Evolutionary conservation across 2,888 invertebrate genomes (phyloP), one percentile per base, ranked within the genome.

Genomic region (Aspidiotus rigidus): DNA sequence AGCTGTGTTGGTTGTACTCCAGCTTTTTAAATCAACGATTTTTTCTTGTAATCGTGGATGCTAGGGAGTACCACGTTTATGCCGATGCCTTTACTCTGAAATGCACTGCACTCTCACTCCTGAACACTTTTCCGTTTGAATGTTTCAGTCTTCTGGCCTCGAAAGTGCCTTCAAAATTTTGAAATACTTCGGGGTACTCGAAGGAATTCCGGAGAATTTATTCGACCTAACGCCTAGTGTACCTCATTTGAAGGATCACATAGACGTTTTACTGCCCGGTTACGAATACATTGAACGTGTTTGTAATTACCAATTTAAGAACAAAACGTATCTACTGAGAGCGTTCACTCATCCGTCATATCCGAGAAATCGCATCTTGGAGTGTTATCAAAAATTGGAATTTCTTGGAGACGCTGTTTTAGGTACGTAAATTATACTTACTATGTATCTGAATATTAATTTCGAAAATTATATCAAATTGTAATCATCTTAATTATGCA

Each of bases 331-430:
- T 76, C 81, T 99, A 7, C 77, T 97, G 16, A 94, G 91, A 85
- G 95, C 95, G 0, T 81, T 99, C 64, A 93, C 97, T 0, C 99
- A 99, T 80, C 85, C 95, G 0, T 93, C 96, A 7, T 71, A 70
- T 16, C 71, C 69, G 16, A 82, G 85, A 7, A 94, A 95, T 79
- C 82, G 86, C 0, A 76, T 89, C 61, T 97, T 97, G 0, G 86
- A 86, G 41, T 92, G 90, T 73, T 99, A 98, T 79, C 89, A 93
- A 77, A 83, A 89, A 11, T 77, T 95, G 13, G 95, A 96, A 78
- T 95, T 93, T 77, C 80, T 95, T 6, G 95, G 95, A 7, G 95
- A 96, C 80, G 93, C 95, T 8, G 83, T 95, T 41, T 79, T 95
- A 66, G 84, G 84, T 81, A 79, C 73, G 72, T 71, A 5, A 28